These are phyloP conservation scores for Oceanodroma leucorhoa DNA, from an alignment of 2,797 vertebrate species.

Conservation along the genomic window DNA sequence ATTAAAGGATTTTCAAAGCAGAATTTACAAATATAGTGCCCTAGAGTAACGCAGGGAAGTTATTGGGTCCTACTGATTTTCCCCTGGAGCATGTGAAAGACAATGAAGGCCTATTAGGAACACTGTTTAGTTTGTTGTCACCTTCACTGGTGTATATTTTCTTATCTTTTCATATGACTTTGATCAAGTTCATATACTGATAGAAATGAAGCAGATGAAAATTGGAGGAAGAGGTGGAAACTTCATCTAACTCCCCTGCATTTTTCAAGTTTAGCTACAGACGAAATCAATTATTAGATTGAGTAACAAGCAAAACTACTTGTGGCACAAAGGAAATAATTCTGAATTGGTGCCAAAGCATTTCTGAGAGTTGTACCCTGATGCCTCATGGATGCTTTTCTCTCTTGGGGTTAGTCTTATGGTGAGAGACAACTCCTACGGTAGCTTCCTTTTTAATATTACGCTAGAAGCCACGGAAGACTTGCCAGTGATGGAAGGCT, in stretches of 20 bases:
- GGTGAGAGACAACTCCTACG: background rate
- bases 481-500: background rate
- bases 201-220: background rate
- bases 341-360: background rate
- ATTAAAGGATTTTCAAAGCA: background rate
- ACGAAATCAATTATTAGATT: background rate
- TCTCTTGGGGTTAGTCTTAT: background rate
- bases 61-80: background rate
- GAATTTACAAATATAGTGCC: background rate
- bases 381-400: background rate
- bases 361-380: background rate
- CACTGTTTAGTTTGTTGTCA: background rate
- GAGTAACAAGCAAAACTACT: background rate
- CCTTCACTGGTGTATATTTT: background rate
- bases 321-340: background rate
- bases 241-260: background rate
- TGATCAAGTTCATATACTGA: background rate
- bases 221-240: background rate
- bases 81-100: background rate
- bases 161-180: background rate
- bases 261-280: background rate
- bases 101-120: background rate
- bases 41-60: background rate
- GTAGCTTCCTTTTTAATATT: background rate
- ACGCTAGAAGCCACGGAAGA: background rate